Evolutionary conservation across 1,140 invertebrate genomes (phyloP), one percentile per base, ranked within the genome.

Genomic region (Nasonia longicornis): DNA sequence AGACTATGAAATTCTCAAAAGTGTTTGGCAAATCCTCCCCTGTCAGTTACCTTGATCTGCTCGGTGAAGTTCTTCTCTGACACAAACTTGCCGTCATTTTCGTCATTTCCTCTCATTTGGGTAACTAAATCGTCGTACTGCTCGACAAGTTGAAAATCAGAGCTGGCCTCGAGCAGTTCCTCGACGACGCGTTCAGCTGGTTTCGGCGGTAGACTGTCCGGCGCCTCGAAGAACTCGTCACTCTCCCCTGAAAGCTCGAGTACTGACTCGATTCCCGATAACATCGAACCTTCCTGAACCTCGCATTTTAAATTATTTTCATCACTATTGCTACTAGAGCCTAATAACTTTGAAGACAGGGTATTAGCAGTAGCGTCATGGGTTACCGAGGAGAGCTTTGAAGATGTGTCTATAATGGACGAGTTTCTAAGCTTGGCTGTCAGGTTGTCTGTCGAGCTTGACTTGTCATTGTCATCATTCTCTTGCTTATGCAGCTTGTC

Each of bases 81-180:
- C 6, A 77, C 31, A 20, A 42, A 58, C 3, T 58, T 58, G 20
- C 20, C 20, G 52, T 58, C 52, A 0, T 16, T 58, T 20, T 58
- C 52, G 20, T 58, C 52, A 16, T 58, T 58, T n/a, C 16, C 52
- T 58, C 16, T 58, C 3, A 58, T 58, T 16, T n/a, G 16, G 6
- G 52, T 58, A n/a, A 58, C 52, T 0, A 58, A 20, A 6, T 58
- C 52, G 1, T 45, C 35, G 10, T 11, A 38, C 1, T 78, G 69
- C 11, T 74, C 70, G 2, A 63, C n/a, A 0, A 63, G 69, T 29
- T 78, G 75, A 58, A 82, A 71, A 3, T 82, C 76, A 0, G 76
- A 82, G 52, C 69, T 66, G n/a, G 76, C 80, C 6, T 82, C 80
- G 2, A 77, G 45, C 4, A 82, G 52, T 31, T 58, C 71, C 11